Evolutionary conservation across 2,113 vertebrate species (phyloP), one percentile per base, ranked within the genome.

Genomic region (Chionis minor): DNA sequence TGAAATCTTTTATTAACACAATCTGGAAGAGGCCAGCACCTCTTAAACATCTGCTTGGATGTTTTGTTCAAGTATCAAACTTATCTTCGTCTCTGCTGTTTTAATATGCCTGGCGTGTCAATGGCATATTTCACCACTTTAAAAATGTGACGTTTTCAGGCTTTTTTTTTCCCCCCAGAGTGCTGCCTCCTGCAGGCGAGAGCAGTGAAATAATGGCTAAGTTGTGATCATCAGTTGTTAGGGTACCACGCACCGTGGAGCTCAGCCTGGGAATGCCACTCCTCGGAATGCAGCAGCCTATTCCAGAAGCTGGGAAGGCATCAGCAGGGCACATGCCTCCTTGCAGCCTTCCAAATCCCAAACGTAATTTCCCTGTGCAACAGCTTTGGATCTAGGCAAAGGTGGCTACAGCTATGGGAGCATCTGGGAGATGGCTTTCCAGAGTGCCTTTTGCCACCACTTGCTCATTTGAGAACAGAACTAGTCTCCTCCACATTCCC

Each of bases 171-270:
- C 1, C 4, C 5, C 3, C 2, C 6, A 4, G 19, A n/a, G 28
- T 8, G 33, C 52, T 38, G 47, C 38, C 27, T 87, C 28, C 51
- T 35, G 45, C 11, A 12, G 69, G 38, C 2, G 27, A 40, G 17
- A 74, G 38, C 19, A 6, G n/a, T 6, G 7, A 38, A 23, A 7
- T 7, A 17, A 10, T 0, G 21, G 32, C 10, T 69, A 0, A 0
- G 67, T 11, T 35, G 13, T 3, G 12, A 10, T 27, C 32, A 3
- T 24, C 40, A 4, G 13, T 2, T 35, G 1, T 23, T 4, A 44
- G 45, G 66, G 18, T 32, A 38, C 62, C 1, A 3, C 2, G 2
- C 33, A 10, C 8, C 0, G 0, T 1, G 1, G 35, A 27, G 51
- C 24, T 86, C 62, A 40, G 38, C 14, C 14, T 1, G 23, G 3